A percentile compares a stretch with the other conserved stretches of the same genome.
Evolutionary conservation across 2,797 vertebrate genomes (phyloP).

Genomic region (Distichodus sexfasciatus): DNA sequence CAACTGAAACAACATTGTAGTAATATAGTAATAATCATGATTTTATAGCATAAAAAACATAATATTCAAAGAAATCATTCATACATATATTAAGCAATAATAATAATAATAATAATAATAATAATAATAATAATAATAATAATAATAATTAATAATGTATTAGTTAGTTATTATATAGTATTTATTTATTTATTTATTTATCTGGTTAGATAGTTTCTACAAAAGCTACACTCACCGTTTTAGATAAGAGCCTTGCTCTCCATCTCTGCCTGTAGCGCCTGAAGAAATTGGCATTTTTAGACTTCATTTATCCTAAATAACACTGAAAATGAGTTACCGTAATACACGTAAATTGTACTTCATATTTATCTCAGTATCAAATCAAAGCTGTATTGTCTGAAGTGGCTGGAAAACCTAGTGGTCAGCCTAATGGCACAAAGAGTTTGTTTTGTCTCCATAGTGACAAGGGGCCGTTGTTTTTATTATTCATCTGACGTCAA

Average conservation of each 20-base stretch:
- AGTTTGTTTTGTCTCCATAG: slow-evolving; percentile 67
- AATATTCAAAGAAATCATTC: no score
- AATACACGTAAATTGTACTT: not conserved
- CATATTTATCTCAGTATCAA: not conserved
- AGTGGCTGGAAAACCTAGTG: slow-evolving; percentile 12
- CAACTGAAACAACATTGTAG: no score
- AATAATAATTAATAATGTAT: no score
- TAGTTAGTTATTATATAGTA: no score
- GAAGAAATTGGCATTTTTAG: slow-evolving; percentile 73
- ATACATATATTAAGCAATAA: no score
- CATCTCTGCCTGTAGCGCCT: slow-evolving; percentile 65
- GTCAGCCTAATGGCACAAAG: not conserved
- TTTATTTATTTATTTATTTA: no score
- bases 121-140: no score
- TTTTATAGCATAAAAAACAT: no score
- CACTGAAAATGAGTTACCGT: not conserved
- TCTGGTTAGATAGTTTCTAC: slow-evolving; percentile 4
- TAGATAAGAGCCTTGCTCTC: slow-evolving; percentile 71
- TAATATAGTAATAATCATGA: no score
- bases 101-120: no score
- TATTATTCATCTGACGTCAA: not conserved
- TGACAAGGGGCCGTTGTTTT: slow-evolving; percentile 48
- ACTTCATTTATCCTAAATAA: no score
- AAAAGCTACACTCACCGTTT: slow-evolving; percentile 62
- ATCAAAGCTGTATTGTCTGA: not conserved